These are phyloP conservation scores for Microdon myrmicae DNA, from an alignment of 2,888 invertebrate species.

Conservation along the genomic window DNA sequence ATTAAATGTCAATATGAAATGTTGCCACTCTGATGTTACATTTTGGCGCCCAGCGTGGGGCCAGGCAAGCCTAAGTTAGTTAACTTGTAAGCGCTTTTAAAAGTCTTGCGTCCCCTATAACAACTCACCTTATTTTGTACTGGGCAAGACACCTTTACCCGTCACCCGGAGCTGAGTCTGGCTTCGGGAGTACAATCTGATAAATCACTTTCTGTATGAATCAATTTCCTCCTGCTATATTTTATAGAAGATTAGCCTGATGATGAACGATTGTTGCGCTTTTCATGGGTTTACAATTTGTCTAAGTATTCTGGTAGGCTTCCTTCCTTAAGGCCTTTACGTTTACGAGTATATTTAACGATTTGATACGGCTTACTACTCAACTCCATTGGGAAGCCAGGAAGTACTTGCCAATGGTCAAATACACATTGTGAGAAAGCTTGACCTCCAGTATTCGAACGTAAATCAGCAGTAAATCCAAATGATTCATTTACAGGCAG, in stretches of 20 bases:
- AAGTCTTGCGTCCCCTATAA: no score
- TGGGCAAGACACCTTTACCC: no score
- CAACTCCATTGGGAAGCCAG: slow-evolving; percentile 90
- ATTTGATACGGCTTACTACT: slow-evolving; percentile 80
- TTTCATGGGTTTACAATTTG: slow-evolving; percentile 84
- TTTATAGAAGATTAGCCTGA: slow-evolving; percentile 36
- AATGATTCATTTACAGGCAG: slow-evolving; percentile 99
- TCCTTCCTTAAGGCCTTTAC: slow-evolving; percentile 99
- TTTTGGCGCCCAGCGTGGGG: no score
- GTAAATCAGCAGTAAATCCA: slow-evolving; percentile 98
- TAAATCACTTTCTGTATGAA: no score
- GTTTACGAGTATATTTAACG: slow-evolving; percentile 94
- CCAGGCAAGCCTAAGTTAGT: no score
- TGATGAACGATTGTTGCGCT: slow-evolving; percentile 8
- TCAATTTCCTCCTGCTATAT: slow-evolving; percentile 34
- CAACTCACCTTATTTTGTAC: no score
- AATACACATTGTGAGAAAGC: slow-evolving; percentile 99
- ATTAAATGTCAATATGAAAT: no score
- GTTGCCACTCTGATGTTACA: no score
- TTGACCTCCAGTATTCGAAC: slow-evolving; percentile 97
- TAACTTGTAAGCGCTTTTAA: no score
- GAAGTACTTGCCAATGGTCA: slow-evolving; percentile 99
- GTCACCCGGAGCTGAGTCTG: no score
- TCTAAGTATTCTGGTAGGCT: slow-evolving; percentile 95
- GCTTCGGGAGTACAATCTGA: no score